Base-by-base conservation (phyloP, 2,113 vertebrate genomes). In the Malurus alboscapulatus region DNA sequence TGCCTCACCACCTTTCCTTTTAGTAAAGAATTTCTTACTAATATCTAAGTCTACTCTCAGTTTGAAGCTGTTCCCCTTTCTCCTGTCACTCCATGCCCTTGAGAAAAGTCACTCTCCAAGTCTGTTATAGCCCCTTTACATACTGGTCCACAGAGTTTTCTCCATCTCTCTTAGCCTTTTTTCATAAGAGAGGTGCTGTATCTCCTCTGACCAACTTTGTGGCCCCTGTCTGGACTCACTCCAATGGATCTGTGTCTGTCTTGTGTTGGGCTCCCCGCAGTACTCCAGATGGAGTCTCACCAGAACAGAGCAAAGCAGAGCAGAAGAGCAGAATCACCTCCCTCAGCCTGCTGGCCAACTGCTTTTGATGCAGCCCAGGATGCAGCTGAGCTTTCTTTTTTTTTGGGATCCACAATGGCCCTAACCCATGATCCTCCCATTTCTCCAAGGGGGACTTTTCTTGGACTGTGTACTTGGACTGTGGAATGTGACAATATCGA, bases 401-500 rank as follows among this genome's bases (percentile, higher is more conserved):
- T 54, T 25, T 12, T 11, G n/a, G 6, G 26, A 34, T 66, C 8
- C 7, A n/a, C 27, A 19, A 73, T 14, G 26, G 1, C 25, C 44
- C 10, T 1, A 15, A 11, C 10, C 17, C 24, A 14, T 9, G 30
- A 6, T 26, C n/a, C 9, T 63, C 8, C 44, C 8, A 12, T 57
- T 25, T 47, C 18, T 51, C 18, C 19, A 16, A 29, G 21, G 17
- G 29, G 3, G 4, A 36, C n/a, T 27, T 30, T 29, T 18, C 29
- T 2, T 24, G 24, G 20, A 27, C 72, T 32, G 2, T 7, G 30
- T 12, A 5, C 22, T 38, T 36, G 20, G 38, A 10, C 38, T 38
- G 27, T 3, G 0, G 36, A n/a, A 7, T 17, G 0, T 29, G 48
- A 5, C 42, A 7, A 8, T 20, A 17, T 7, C 5, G 2, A 74